Conservation (phyloP, 35 echinoderm and acorn worm species). For the Eucidaris tribuloides region DNA sequence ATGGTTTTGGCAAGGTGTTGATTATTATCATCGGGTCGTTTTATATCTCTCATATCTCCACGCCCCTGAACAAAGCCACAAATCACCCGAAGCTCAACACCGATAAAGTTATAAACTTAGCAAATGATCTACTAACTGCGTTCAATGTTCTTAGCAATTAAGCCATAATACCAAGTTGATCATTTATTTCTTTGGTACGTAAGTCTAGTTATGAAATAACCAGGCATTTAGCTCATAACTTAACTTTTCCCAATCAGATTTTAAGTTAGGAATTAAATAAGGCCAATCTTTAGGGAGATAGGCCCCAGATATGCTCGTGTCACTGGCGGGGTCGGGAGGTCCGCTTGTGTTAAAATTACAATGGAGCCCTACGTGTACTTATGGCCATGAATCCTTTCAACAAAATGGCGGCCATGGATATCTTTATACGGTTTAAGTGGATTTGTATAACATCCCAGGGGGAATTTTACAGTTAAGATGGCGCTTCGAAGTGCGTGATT, state of each 20-base stretch:
- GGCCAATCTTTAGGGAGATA: not conserved
- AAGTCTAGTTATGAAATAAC: conserved; percentile 81
- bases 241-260: conserved; percentile 64
- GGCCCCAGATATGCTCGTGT: not conserved
- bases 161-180: conserved; percentile 85
- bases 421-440: not conserved
- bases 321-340: not conserved
- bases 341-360: not conserved
- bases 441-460: no score
- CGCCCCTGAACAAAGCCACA: conserved; percentile 33
- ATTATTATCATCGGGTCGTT: conserved; percentile 1
- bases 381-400: not conserved
- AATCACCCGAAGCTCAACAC: conserved; percentile 7
- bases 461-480: no score
- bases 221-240: conserved; percentile 30
- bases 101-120: conserved; percentile 90
- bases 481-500: no score
- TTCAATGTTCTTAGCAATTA: conserved; percentile 67
- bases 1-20: no score
- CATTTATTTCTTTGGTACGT: conserved; percentile 66
- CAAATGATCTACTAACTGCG: conserved; percentile 61
- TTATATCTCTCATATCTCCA: conserved; percentile 30
- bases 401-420: not conserved
- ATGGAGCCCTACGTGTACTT: not conserved
- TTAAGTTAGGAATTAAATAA: conserved; percentile 27